A percentile compares a stretch with the other conserved stretches of the same genome.
Conservation (phyloP, 2,888 invertebrate species). For the Sesia apiformis region DNA sequence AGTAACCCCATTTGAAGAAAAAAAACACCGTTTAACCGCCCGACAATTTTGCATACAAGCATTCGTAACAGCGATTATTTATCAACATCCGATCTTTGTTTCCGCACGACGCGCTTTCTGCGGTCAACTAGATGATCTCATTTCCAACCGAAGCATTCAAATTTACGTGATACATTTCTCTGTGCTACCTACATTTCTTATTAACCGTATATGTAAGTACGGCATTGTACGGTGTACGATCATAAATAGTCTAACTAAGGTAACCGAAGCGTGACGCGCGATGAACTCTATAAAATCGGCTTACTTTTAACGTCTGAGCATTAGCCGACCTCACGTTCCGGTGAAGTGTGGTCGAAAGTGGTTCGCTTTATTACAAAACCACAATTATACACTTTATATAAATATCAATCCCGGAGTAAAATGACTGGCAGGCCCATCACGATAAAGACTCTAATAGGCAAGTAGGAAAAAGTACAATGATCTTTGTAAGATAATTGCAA, state of each 20-base stretch:
- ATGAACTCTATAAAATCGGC: slow-evolving; percentile 24
- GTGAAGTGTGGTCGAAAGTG: slow-evolving; percentile 20
- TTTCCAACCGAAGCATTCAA: no score
- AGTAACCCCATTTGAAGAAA: slow-evolving; percentile 48
- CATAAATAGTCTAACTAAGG: slow-evolving; percentile 8
- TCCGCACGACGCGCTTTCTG: slow-evolving; percentile 22
- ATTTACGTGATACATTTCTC: slow-evolving; percentile 3
- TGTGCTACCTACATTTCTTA: slow-evolving; percentile 9
- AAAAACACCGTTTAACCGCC: slow-evolving; percentile 44
- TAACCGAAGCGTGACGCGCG: slow-evolving; percentile 14
- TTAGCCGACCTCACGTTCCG: slow-evolving; percentile 36
- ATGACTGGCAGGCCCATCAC: not conserved
- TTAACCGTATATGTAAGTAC: no score
- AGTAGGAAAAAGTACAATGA: not conserved
- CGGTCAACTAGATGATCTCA: slow-evolving; percentile 17
- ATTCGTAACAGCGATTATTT: slow-evolving; percentile 24
- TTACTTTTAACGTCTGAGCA: slow-evolving; percentile 34
- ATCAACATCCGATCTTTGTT: slow-evolving; percentile 28
- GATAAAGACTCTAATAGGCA: not conserved
- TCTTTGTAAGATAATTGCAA: not conserved
- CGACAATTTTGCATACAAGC: slow-evolving; percentile 55
- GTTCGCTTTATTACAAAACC: slow-evolving; percentile 18
- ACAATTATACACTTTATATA: slow-evolving; percentile 19
- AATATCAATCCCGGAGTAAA: not conserved
- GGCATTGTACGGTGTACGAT: slow-evolving; percentile 1